These are phyloP conservation scores for Perodicticus potto DNA, from an alignment of 2,797 vertebrate genomes.

Conservation along the genomic window DNA sequence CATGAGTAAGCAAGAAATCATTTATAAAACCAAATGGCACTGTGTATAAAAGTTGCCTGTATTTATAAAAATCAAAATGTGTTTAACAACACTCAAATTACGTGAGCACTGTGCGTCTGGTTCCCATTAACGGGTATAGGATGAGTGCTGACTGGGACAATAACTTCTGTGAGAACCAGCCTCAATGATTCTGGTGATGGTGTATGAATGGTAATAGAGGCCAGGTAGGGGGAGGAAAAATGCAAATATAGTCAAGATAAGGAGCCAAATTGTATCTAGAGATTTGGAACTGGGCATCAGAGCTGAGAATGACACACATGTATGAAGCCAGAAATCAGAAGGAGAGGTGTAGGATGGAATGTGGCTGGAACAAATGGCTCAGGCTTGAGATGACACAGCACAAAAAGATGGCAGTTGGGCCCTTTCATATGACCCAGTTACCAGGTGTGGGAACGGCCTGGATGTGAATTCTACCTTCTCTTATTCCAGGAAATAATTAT, in stretches of 20 bases:
- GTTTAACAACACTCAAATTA: not conserved
- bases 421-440: not conserved
- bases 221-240: not conserved
- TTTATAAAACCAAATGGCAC: not conserved
- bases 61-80: slow-evolving; percentile 35
- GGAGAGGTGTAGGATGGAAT: not conserved
- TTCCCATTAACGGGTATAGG: not conserved
- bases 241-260: not conserved
- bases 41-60: not conserved
- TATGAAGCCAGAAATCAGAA: not conserved
- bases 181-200: not conserved
- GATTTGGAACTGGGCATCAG: not conserved
- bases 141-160: not conserved
- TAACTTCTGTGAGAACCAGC: not conserved
- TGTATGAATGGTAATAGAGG: not conserved
- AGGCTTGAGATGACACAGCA: not conserved
- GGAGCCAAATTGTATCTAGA: not conserved
- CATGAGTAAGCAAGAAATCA: not conserved
- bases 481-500: not conserved
- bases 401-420: not conserved
- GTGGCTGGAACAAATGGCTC: not conserved
- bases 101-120: not conserved
- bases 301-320: not conserved
- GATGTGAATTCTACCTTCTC: not conserved
- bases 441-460: not conserved